Evolutionary conservation across 1,140 invertebrate genomes (phyloP).

Genomic region (Calliopsis andreniformis): DNA sequence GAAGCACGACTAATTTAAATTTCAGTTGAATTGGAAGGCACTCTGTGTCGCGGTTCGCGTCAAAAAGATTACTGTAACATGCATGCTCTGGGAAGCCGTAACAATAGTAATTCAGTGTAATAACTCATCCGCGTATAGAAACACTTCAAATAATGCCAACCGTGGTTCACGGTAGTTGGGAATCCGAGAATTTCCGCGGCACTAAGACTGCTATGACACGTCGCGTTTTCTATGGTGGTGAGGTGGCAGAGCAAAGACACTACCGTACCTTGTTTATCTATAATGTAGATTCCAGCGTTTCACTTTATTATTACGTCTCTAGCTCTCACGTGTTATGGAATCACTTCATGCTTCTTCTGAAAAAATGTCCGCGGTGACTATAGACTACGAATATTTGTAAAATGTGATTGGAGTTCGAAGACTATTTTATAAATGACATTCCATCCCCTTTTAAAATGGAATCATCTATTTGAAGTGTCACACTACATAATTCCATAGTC

Average conservation of each 20-base stretch:
- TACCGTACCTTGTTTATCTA: not conserved
- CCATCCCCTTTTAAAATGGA: no score
- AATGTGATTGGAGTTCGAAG: no score
- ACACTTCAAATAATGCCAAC: conserved; percentile 58
- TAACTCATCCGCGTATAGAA: conserved; percentile 63
- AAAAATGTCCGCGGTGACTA: no score
- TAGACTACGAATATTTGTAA: no score
- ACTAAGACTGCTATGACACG: not conserved
- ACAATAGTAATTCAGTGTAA: conserved; percentile 65
- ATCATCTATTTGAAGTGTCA: no score
- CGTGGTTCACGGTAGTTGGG: conserved; percentile 38
- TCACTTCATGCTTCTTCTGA: no score
- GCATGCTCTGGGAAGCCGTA: conserved; percentile 45
- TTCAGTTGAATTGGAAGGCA: conserved; percentile 60
- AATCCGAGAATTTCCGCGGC: conserved; percentile 46
- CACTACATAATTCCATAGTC: no score
- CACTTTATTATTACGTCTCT: no score
- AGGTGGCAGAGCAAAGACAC: conserved; percentile 4
- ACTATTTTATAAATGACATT: no score
- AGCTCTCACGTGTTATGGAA: no score
- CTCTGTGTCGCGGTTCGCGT: conserved; percentile 45
- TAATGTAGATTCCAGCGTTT: not conserved
- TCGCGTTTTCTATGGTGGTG: conserved; percentile 9
- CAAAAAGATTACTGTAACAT: conserved; percentile 62
- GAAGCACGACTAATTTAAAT: conserved; percentile 57